Conservation (phyloP, 1,140 invertebrate species). For the Drosophila parabipectinata region DNA sequence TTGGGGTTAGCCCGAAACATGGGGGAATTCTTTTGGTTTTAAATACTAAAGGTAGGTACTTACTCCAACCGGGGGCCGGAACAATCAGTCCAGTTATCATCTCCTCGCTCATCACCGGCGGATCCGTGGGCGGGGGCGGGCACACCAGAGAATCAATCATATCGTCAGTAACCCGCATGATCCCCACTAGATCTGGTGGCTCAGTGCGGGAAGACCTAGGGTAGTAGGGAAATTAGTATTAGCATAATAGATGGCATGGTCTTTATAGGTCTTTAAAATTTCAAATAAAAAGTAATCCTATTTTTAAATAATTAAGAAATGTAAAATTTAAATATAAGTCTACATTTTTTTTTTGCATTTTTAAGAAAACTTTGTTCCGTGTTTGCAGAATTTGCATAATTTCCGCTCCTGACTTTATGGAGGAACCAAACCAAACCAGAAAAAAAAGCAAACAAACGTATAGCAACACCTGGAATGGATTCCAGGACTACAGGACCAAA, state of each 20-base stretch:
- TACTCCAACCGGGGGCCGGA: conserved; percentile 96
- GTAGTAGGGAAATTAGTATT: conserved; percentile 1
- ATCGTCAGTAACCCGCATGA: conserved; percentile 93
- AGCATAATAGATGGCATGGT: conserved; percentile 1
- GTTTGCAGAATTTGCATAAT: conserved; percentile 42
- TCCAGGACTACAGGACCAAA: conserved; percentile 4
- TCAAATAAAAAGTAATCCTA: too few relatives aligned
- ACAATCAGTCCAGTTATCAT: conserved; percentile 98
- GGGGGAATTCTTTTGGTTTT: conserved; percentile 17
- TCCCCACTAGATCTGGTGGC: conserved; percentile 93
- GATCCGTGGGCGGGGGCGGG: conserved; percentile 96
- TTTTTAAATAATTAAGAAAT: too few relatives aligned
- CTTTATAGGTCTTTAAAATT: too few relatives aligned
- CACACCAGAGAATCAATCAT: conserved; percentile 98
- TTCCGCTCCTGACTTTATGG: conserved; percentile 18
- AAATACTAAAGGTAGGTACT: conserved; percentile 82
- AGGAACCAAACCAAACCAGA: background rate
- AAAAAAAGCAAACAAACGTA: conserved; percentile 38
- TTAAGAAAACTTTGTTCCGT: conserved; percentile 7
- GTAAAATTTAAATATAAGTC: too few relatives aligned
- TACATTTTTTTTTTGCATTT: background rate
- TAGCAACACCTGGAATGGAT: conserved; percentile 48
- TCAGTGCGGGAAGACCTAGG: conserved; percentile 94
- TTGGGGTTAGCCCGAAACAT: background rate
- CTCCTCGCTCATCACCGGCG: conserved; percentile 96